These are phyloP conservation scores for Nemotelus nigrinus DNA, from an alignment of 2,888 invertebrate species.

Conservation along the genomic window DNA sequence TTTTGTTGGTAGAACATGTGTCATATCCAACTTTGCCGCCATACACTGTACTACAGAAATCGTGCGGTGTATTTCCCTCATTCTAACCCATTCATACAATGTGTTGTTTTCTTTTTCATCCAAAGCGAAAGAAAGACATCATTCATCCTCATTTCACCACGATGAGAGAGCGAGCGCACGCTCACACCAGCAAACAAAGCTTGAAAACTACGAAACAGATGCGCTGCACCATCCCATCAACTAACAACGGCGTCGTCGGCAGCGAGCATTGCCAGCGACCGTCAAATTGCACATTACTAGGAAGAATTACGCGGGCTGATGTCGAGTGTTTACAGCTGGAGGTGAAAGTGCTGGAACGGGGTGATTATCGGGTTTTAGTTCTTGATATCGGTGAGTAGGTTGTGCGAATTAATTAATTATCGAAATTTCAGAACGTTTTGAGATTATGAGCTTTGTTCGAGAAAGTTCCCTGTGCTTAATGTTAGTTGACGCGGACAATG, in stretches of 20 bases:
- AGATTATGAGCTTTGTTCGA: background rate
- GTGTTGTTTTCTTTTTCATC: too few relatives aligned
- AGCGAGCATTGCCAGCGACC: constrained; percentile 25
- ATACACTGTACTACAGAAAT: too few relatives aligned
- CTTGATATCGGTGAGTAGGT: too few relatives aligned
- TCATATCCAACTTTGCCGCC: too few relatives aligned
- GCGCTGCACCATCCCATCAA: background rate
- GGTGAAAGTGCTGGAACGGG: constrained; percentile 29
- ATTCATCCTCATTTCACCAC: background rate
- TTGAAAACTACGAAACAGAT: constrained; percentile 1
- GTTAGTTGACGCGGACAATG: too few relatives aligned
- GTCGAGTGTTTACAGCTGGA: constrained; percentile 21
- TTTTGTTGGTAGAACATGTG: too few relatives aligned
- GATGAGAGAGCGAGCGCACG: background rate
- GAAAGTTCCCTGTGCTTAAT: background rate
- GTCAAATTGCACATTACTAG: constrained; percentile 5
- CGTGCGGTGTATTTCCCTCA: too few relatives aligned
- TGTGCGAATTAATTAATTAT: too few relatives aligned
- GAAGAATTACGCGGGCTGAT: background rate
- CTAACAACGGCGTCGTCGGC: background rate
- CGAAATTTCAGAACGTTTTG: background rate
- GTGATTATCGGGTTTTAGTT: background rate
- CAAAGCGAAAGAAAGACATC: background rate
- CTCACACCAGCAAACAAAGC: background rate
- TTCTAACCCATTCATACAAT: too few relatives aligned